Evolutionary conservation across 2,113 vertebrate genomes (phyloP).

Genomic region (Amphiprion percula): DNA sequence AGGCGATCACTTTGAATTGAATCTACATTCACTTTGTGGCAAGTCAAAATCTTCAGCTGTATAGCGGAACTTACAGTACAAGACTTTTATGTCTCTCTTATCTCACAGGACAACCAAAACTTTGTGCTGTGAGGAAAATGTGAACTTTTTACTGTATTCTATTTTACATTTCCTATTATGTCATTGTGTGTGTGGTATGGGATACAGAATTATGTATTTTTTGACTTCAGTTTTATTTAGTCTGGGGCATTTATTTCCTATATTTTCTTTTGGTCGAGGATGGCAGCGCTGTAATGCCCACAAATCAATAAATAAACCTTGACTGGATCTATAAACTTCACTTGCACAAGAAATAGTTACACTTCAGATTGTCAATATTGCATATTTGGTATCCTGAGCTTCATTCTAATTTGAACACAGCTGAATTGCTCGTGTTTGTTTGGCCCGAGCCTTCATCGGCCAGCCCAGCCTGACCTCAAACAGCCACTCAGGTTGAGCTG

Average conservation of each 20-base stretch:
- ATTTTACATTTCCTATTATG: no score
- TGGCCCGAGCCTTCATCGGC: conserved; percentile 50
- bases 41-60: no score
- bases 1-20: background rate
- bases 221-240: no score
- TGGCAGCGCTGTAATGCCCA: background rate
- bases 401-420: background rate
- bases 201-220: no score
- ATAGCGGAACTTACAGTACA: background rate
- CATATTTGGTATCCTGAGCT: background rate
- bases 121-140: no score
- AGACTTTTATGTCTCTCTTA: no score
- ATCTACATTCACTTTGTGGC: no score
- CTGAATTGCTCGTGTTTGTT: conserved; percentile 46
- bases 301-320: conserved; percentile 16
- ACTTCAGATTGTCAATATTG: background rate
- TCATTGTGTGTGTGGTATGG: no score
- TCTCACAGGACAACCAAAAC: no score
- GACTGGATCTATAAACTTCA: conserved; percentile 12
- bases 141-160: no score
- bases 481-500: conserved; percentile 75
- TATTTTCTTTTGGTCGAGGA: background rate
- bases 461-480: conserved; percentile 75
- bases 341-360: background rate
- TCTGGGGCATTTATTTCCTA: no score